phyloP scores from a whole-genome alignment of 2,797 vertebrate species.

The Clarias fuscus region DNA sequence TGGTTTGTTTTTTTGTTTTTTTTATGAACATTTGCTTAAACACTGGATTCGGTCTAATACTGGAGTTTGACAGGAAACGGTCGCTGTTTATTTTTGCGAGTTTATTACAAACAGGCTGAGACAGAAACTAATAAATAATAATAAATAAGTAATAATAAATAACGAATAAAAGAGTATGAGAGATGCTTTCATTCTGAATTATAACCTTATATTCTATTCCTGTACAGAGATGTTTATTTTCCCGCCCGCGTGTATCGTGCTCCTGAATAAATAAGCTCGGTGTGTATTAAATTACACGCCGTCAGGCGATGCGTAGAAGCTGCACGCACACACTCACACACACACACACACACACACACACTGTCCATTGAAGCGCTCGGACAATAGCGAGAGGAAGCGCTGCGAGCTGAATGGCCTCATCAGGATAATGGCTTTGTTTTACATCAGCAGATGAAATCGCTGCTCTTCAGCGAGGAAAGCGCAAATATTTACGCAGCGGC shows the following conservation, averaged over 20 bases:
- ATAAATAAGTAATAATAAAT: background rate
- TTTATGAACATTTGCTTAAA: background rate
- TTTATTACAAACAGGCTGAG: background rate
- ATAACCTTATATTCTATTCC: background rate
- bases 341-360: too few species aligned
- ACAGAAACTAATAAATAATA: background rate
- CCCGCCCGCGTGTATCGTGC: background rate
- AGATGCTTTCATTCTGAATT: background rate
- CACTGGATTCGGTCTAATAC: background rate
- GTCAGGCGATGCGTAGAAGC: background rate
- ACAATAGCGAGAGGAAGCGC: slow-evolving; percentile 49
- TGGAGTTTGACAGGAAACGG: background rate
- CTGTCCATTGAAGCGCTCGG: slow-evolving; percentile 10
- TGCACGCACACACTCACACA: background rate
- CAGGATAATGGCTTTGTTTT: slow-evolving; percentile 72
- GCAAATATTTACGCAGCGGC: slow-evolving; percentile 72
- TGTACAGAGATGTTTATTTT: background rate
- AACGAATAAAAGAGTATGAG: too few species aligned
- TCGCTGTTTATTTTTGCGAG: background rate
- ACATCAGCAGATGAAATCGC: slow-evolving; percentile 64
- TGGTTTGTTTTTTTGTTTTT: background rate
- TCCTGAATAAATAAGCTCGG: background rate
- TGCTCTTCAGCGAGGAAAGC: slow-evolving; percentile 61
- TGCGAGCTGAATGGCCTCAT: slow-evolving; percentile 40
- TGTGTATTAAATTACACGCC: background rate